Evolutionary conservation across 2,888 invertebrate species (phyloP).

Genomic region (Rhagonycha lutea): DNA sequence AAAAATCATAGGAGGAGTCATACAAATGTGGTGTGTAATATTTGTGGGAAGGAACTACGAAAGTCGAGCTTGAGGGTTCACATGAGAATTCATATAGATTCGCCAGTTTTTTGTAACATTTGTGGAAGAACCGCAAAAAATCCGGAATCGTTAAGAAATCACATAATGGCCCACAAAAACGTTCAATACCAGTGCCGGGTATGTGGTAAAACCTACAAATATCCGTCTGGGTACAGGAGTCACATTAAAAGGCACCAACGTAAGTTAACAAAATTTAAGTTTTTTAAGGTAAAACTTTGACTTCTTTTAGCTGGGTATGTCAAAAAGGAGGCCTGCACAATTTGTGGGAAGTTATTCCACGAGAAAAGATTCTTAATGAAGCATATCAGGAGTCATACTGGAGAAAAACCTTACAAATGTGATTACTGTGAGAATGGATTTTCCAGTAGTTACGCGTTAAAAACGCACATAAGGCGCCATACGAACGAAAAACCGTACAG

Average conservation of each 20-base stretch:
- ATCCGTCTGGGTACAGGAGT: neutral
- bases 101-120: neutral
- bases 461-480: slow-evolving; percentile 21
- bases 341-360: neutral
- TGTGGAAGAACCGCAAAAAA: neutral
- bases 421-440: slow-evolving; percentile 24
- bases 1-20: neutral
- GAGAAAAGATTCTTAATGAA: neutral
- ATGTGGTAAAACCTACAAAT: neutral
- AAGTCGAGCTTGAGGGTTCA: neutral
- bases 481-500: slow-evolving; percentile 26
- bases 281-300: too few relatives aligned
- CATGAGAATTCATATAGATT: neutral
- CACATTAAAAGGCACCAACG: neutral
- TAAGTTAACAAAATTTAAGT: neutral
- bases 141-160: neutral
- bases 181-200: neutral
- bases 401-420: slow-evolving; percentile 20
- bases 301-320: neutral
- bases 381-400: slow-evolving; percentile 22
- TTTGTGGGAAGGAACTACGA: neutral
- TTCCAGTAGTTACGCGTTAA: slow-evolving; percentile 19
- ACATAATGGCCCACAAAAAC: neutral
- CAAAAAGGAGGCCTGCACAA: neutral
- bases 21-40: neutral